Evolutionary conservation across 1,140 invertebrate genomes (phyloP), one percentile per base, ranked within the genome.

Genomic region (Heliconius congener): DNA sequence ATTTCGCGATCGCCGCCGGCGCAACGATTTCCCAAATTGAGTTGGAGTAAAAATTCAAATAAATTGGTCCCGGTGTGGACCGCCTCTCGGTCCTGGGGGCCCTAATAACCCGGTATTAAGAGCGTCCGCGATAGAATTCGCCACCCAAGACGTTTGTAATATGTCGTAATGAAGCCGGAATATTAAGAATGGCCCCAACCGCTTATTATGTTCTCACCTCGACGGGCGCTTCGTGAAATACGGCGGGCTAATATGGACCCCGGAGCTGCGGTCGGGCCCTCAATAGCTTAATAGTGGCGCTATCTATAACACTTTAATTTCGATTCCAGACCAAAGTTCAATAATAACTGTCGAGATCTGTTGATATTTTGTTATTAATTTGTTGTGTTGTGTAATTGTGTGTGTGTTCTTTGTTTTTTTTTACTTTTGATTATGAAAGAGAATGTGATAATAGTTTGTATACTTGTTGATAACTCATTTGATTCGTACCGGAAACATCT

Each of bases 161-260:
- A 92, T 88, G 90, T 88, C 88, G 91, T 94, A 93, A 94, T 94
- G 91, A 94, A 93, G 93, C 90, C 84, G 88, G 92, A 93, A 94
- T 94, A 94, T 94, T 94, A 94, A 94, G 93, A 94, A 93, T 93
- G 93, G 91, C 80, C 77, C 84, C 90, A 93, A 92, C 93, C 90
- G 90, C 93, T 94, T 94, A 94, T 94, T 93, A 94, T 90, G 93
- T 94, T 94, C 93, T 94, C 93, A 94, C 93, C 91, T 94, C 89
- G 85, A 86, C 90, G 86, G 89, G 86, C 83, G 85, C 85, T 83
- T 91, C 84, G 88, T 93, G 89, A 94, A 91, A 94, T 94, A 93
- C 91, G 90, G 88, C 87, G 81, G 91, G 85, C 84, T 94, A 94
- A 94, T 93, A 84, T 87, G 89, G 86, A 84, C 86, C 90, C 86